Percentiles rank a stretch among this genome's conserved stretches.
These are phyloP conservation scores for Bombus consobrinus DNA, from an alignment of 1,140 invertebrate species.

Conservation along the genomic window DNA sequence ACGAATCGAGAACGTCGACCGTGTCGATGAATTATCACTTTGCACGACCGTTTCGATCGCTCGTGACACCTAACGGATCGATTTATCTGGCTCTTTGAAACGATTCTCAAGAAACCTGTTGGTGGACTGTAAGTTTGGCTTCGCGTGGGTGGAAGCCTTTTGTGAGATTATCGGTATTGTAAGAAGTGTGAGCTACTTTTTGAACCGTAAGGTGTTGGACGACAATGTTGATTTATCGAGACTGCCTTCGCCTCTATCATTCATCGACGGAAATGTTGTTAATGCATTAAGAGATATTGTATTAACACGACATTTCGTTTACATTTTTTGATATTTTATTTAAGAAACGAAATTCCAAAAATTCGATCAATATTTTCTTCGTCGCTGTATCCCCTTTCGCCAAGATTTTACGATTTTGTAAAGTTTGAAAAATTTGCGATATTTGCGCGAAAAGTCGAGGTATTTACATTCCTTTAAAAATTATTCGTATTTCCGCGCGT, in stretches of 20 bases:
- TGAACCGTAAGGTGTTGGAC: neutral
- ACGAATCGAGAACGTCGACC: conserved; percentile 52
- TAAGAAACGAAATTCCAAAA: too few species aligned
- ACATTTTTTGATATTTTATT: too few species aligned
- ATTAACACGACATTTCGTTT: too few species aligned
- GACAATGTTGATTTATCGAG: neutral
- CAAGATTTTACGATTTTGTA: too few species aligned
- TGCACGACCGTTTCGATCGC: conserved; percentile 3
- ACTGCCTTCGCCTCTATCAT: neutral
- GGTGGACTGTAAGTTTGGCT: neutral
- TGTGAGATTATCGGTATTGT: neutral
- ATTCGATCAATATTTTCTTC: too few species aligned
- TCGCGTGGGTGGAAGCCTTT: conserved; percentile 1
- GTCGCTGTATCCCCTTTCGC: too few species aligned
- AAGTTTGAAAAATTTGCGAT: too few species aligned
- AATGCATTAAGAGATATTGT: neutral
- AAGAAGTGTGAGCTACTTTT: neutral
- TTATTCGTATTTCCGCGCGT: too few species aligned
- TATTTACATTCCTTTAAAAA: too few species aligned
- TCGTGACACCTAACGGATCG: conserved; percentile 17
- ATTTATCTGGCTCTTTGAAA: conserved; percentile 54
- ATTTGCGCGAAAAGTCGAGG: too few species aligned
- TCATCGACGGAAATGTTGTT: neutral
- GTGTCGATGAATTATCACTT: conserved; percentile 63
- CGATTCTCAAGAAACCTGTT: conserved; percentile 9